Evolutionary conservation across 2,888 invertebrate species (phyloP), one percentile per base, ranked within the genome.

Genomic region (Axea sp.): DNA sequence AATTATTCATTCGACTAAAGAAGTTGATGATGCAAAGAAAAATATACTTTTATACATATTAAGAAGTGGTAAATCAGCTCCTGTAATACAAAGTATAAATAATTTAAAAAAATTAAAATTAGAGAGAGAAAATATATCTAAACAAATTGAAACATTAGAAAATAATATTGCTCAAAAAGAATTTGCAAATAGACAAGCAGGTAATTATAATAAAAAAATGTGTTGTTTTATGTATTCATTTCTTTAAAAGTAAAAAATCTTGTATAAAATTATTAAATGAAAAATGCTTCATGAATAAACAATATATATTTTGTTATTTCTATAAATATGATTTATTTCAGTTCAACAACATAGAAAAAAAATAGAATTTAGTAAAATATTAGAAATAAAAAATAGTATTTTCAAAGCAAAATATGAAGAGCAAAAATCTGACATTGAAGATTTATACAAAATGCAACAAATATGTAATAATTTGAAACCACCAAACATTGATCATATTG

Each of bases 401-500:
- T 55, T 85, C 0, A 76, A 79, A 51, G 59, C 81, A 33, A 85
- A 84, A 60, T 43, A 71, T 15, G 62, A 82, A 9, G 79, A 86
- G 75, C 79, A 80, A 55, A 47, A 62, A 31, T 72, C 77, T 3
- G 80, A 84, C 7, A 78, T 84, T 17, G 51, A 75, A 59, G 82
- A 85, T 45, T 81, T 81, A 26, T 55, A 60, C 19, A 77, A 82
- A 31, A 84, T 86, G 83, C 77, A 78, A 57, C 71, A 76, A 69
- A 80, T 86, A 35, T 86, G 83, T 11, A 71, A 74, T 15, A 76
- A 80, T 67, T 80, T 86, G 53, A 82, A 83, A 81, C 86, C 86
- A 4, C 75, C 80, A 3, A 76, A 35, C 14, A 67, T 57, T 24
- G 79, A 80, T 35, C 65, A 83, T n/a, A 57, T 85, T 19, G 76